phyloP scores from a whole-genome alignment of 1,140 invertebrate species.

The Cydia fagiglandana region DNA sequence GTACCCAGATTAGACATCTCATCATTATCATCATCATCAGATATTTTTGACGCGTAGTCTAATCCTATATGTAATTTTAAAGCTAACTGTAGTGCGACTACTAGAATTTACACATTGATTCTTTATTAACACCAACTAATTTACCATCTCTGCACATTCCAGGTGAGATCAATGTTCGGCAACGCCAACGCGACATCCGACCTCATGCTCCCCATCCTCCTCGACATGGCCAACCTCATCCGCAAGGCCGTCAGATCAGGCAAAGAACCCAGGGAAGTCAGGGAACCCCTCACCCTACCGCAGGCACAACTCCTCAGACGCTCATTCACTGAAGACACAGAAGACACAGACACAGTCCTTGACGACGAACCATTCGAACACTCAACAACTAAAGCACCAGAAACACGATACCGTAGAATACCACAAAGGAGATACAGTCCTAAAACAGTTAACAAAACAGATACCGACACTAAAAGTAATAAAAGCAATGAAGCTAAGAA shows the following conservation, averaged over 20 bases:
- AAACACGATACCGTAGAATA: constrained; percentile 33
- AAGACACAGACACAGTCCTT: constrained; percentile 34
- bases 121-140: constrained; percentile 13
- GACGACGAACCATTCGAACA: constrained; percentile 42
- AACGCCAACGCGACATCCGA: constrained; percentile 79
- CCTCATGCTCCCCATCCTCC: constrained; percentile 82
- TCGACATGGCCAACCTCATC: constrained; percentile 83
- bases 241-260: constrained; percentile 66
- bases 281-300: constrained; percentile 50
- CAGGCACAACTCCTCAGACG: constrained; percentile 65
- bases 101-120: too few relatives aligned
- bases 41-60: too few relatives aligned
- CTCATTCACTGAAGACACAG: constrained; percentile 58
- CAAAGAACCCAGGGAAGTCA: constrained; percentile 62
- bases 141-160: constrained; percentile 48
- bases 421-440: constrained; percentile 31
- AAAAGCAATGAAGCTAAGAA: constrained; percentile 46
- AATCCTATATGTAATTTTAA: too few relatives aligned
- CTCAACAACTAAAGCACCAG: constrained; percentile 29
- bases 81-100: too few relatives aligned
- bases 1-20: too few relatives aligned
- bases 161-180: constrained; percentile 81
- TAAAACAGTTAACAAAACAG: constrained; percentile 20
- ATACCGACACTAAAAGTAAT: constrained; percentile 36
- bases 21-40: too few relatives aligned